A percentile compares a stretch with the other conserved stretches of the same genome.
Conservation (phyloP, 2,113 vertebrate species). For the Gymnarchus niloticus region DNA sequence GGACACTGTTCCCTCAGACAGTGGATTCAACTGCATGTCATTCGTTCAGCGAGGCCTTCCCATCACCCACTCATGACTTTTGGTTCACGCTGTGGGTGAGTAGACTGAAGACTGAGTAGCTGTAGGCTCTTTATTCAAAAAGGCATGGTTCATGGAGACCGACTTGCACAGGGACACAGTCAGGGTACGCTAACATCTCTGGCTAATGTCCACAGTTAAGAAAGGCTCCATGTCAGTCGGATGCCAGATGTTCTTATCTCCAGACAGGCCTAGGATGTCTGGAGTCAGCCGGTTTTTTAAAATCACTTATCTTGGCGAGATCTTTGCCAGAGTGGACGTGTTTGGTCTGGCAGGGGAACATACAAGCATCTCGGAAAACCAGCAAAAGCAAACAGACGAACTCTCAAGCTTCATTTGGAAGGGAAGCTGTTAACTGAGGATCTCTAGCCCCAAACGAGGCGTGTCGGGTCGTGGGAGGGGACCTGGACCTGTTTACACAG, state of each 20-base stretch:
- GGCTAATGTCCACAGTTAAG: not conserved
- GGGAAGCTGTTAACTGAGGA: not conserved
- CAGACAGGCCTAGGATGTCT: not conserved
- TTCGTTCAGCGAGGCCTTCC: not conserved
- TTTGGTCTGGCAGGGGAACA: not conserved
- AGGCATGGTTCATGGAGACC: not conserved
- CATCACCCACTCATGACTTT: not conserved
- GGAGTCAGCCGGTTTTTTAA: not conserved
- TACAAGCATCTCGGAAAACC: not conserved
- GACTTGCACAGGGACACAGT: not conserved
- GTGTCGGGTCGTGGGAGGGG: not conserved
- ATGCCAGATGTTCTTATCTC: not conserved
- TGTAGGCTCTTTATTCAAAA: not conserved
- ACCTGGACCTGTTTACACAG: not conserved
- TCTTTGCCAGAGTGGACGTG: not conserved
- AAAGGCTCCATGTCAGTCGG: not conserved
- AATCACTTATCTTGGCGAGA: not conserved
- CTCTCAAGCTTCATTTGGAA: not conserved
- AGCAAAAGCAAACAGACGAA: not conserved
- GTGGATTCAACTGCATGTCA: not conserved
- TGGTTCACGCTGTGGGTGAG: not conserved
- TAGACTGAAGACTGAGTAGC: not conserved
- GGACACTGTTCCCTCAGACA: not conserved
- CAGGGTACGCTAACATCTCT: not conserved
- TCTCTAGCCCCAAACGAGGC: not conserved